These are phyloP conservation scores for Lypha dubia DNA, from an alignment of 2,888 invertebrate genomes.

Conservation along the genomic window DNA sequence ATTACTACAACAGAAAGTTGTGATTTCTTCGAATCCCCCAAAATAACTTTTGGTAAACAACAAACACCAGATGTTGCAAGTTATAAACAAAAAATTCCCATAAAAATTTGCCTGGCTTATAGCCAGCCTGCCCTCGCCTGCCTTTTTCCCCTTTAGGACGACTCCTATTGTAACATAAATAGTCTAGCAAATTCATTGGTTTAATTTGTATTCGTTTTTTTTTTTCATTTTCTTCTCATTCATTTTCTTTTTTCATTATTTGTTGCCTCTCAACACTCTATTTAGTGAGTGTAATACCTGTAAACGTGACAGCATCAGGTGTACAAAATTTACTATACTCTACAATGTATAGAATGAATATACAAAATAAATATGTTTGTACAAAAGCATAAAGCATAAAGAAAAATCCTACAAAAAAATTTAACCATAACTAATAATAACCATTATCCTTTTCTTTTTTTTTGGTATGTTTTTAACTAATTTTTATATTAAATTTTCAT, in stretches of 20 bases:
- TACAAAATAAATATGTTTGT: too few relatives aligned
- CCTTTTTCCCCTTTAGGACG: not conserved
- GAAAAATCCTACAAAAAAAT: constrained; percentile 18
- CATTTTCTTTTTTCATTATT: constrained; percentile 27
- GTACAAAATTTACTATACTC: constrained; percentile 53
- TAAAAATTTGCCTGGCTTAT: not conserved
- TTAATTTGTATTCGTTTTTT: not conserved
- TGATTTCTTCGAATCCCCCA: not conserved
- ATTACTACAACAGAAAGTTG: constrained; percentile 18
- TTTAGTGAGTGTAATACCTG: constrained; percentile 67
- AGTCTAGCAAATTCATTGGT: constrained; percentile 34
- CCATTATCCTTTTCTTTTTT: not conserved
- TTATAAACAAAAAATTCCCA: not conserved
- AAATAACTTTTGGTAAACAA: not conserved
- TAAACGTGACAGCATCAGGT: constrained; percentile 70
- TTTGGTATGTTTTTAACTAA: not conserved
- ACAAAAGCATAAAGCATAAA: not conserved
- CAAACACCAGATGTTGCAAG: constrained; percentile 58
- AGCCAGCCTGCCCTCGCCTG: not conserved
- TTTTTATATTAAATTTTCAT: too few relatives aligned
- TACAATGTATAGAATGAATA: not conserved
- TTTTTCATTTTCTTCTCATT: not conserved
- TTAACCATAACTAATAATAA: constrained; percentile 61
- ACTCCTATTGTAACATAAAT: constrained; percentile 2
- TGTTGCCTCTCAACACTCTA: constrained; percentile 64